These are phyloP conservation scores for Syngnathus scovelli DNA, from an alignment of 2,113 vertebrate species.

Conservation along the genomic window DNA sequence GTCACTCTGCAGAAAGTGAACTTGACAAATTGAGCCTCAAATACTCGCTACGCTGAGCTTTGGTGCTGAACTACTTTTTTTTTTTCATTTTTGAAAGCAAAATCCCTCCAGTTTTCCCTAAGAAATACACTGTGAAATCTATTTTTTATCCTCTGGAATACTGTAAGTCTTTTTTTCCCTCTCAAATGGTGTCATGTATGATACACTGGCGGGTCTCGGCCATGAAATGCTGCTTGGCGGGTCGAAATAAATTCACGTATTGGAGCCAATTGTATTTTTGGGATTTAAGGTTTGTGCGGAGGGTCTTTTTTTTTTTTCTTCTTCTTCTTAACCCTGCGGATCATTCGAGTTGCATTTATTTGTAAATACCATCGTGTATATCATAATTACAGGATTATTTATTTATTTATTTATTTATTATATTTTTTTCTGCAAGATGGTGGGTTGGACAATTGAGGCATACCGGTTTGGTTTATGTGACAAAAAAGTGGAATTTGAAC, in stretches of 20 bases:
- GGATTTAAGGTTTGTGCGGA: too few relatives aligned
- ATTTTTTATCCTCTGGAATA: slow-evolving; percentile 1
- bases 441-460: too few relatives aligned
- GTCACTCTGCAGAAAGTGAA: slow-evolving; percentile 47
- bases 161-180: background rate
- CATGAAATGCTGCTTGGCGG: slow-evolving; percentile 8
- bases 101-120: slow-evolving; percentile 16
- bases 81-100: slow-evolving; percentile 17
- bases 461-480: too few relatives aligned
- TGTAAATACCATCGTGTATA: too few relatives aligned
- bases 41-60: slow-evolving; percentile 29
- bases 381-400: too few relatives aligned
- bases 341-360: too few relatives aligned
- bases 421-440: too few relatives aligned
- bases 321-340: background rate
- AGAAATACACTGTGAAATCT: background rate
- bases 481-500: too few relatives aligned
- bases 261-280: background rate
- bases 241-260: slow-evolving; percentile 13
- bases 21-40: slow-evolving; percentile 52
- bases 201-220: slow-evolving; percentile 19
- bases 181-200: slow-evolving; percentile 18
- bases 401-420: too few relatives aligned
- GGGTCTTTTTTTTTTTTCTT: background rate
- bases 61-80: slow-evolving; percentile 34